A percentile compares a stretch with the other conserved stretches of the same genome.
Conservation (phyloP, 2,888 invertebrate genomes). For the Copidosoma aretas region DNA sequence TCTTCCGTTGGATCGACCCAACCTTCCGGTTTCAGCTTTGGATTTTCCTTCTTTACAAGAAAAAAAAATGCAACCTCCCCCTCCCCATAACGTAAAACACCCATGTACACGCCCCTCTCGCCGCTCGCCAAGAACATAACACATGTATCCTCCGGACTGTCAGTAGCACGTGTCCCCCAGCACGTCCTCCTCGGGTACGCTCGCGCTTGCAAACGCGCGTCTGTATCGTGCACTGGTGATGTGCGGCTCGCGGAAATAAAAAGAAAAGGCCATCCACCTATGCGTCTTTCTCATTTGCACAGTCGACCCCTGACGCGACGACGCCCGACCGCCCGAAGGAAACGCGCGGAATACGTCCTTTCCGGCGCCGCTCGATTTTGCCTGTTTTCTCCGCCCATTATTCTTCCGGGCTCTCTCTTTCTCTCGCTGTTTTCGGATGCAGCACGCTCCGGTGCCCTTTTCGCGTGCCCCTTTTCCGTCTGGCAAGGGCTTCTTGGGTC, state of each 20-base stretch:
- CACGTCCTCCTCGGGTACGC: neutral
- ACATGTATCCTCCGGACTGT: no score
- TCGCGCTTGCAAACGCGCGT: neutral
- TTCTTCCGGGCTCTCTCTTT: no score
- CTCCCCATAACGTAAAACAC: neutral
- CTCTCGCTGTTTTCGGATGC: neutral
- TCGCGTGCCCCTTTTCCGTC: neutral
- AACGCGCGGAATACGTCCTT: conserved; percentile 28
- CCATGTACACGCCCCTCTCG: neutral
- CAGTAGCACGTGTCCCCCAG: conserved; percentile 14
- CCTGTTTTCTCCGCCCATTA: neutral
- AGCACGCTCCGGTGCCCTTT: neutral
- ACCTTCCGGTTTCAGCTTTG: no score
- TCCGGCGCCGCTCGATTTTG: neutral
- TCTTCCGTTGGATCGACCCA: no score
- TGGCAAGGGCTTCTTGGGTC: no score
- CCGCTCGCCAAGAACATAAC: neutral
- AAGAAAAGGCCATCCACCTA: conserved; percentile 33
- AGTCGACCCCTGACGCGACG: neutral
- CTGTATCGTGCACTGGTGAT: conserved; percentile 20
- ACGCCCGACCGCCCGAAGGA: neutral
- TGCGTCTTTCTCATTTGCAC: conserved; percentile 29
- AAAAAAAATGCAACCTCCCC: neutral
- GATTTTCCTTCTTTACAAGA: no score
- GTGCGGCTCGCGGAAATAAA: conserved; percentile 37